Base-by-base conservation (phyloP, 2,113 vertebrate genomes). In the Rhipidura dahli region DNA sequence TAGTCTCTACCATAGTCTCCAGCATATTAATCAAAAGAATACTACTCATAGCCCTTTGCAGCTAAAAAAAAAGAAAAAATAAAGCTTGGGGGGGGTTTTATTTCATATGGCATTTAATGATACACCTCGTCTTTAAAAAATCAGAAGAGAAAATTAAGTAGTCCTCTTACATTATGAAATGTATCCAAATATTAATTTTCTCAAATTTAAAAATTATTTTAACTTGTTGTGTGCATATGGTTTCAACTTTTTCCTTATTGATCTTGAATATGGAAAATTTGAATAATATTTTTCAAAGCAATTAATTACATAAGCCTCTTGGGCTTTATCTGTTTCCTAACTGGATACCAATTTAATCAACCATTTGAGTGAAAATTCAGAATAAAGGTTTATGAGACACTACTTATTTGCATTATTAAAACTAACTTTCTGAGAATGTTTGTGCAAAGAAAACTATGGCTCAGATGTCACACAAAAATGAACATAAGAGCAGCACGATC, bases 61-160 rank as follows among this genome's bases (percentile, higher is more conserved):
- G 37, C 5, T 72, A 53, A 72, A 71, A 40, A 91, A 89, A 89
- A 37, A 5, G 59, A 64, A 77, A 79, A 87, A 70, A 42, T 20
- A 50, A 47, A 63, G 1, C 6, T 19, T 7, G 8, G 3, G 8
- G 0, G n/a, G n/a, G n/a, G n/a, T n/a, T n/a, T n/a, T n/a, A n/a
- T n/a, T n/a, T n/a, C n/a, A n/a, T 22, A 27, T 19, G 24, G 7
- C 7, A 30, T 27, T 23, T 53, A 73, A 84, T 22, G 7, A 19
- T 30, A 64, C 2, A 51, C 1, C 10, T 47, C 16, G 13, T 44
- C 33, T 42, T 69, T 26, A 3, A 30, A 63, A 94, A 57, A 40
- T 19, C 9, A 31, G 31, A 72, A 27, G 10, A 76, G 9, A 84
- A 87, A 64, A 87, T 90, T 37, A 68, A 26, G 16, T 56, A 51